Evolutionary conservation across 2,888 invertebrate species (phyloP).

Genomic region (Pediacus dermestoides): DNA sequence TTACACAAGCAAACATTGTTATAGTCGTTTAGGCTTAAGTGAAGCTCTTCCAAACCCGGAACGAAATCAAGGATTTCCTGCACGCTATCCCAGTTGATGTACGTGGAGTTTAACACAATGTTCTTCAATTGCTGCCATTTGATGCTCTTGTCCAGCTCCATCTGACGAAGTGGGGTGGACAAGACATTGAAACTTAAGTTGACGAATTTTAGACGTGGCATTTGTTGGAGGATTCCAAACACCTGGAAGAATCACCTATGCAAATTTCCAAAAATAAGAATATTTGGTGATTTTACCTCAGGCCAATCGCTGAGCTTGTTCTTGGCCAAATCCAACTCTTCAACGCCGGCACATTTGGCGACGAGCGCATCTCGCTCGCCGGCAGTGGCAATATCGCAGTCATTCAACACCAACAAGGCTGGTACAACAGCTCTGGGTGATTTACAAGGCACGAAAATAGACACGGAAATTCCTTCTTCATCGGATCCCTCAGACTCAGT

Average conservation of each 20-base stretch:
- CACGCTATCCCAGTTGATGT: slow-evolving; percentile 81
- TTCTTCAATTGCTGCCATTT: slow-evolving; percentile 64
- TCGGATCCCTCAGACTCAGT: slow-evolving; percentile 60
- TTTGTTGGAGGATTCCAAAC: slow-evolving; percentile 79
- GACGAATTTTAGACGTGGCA: slow-evolving; percentile 85
- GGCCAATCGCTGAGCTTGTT: slow-evolving; percentile 87
- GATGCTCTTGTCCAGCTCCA: slow-evolving; percentile 39
- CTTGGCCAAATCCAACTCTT: slow-evolving; percentile 90
- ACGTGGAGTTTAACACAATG: slow-evolving; percentile 83
- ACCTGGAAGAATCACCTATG: slow-evolving; percentile 54
- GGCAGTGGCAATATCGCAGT: slow-evolving; percentile 86
- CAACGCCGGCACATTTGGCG: slow-evolving; percentile 83
- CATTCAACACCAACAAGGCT: slow-evolving; percentile 80
- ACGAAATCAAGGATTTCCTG: slow-evolving; percentile 71
- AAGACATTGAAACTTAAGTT: slow-evolving; percentile 89
- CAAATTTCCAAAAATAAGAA: too few species aligned
- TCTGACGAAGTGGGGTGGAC: slow-evolving; percentile 62
- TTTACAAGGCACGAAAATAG: slow-evolving; percentile 82
- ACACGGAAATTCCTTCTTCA: slow-evolving; percentile 68
- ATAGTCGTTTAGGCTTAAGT: slow-evolving; percentile 88
- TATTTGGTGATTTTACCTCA: too few species aligned
- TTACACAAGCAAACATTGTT: slow-evolving; percentile 66
- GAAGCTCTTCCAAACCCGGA: slow-evolving; percentile 83
- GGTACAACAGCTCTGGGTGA: slow-evolving; percentile 75
- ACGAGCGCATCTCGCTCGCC: slow-evolving; percentile 77